phyloP scores from a whole-genome alignment of 2,797 vertebrate species.

The Toxotes lorentzi region DNA sequence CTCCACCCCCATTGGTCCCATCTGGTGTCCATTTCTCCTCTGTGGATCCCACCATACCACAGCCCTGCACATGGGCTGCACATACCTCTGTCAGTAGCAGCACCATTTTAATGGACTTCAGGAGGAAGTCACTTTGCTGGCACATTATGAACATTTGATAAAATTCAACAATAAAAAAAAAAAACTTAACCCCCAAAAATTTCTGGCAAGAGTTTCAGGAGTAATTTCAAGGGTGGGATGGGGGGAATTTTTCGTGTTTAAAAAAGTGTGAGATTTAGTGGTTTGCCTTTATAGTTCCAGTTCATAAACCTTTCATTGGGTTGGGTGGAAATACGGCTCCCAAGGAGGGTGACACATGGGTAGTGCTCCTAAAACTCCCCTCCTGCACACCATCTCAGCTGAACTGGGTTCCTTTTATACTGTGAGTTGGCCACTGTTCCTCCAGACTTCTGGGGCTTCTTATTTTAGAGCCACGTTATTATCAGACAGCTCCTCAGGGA shows the following conservation, averaged over 20 bases:
- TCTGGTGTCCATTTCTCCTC: constrained; percentile 88
- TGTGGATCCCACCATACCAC: constrained; percentile 81
- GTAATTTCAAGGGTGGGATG: constrained; percentile 34
- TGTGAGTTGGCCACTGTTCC: constrained; percentile 78
- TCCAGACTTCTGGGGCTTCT: constrained; percentile 82
- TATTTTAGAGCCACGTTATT: constrained; percentile 57
- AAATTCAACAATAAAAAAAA: constrained; percentile 87
- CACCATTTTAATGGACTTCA: constrained; percentile 89
- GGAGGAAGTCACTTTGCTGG: constrained; percentile 88
- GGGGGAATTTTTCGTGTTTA: constrained; percentile 82
- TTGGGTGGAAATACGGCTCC: constrained; percentile 94
- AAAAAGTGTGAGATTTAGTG: constrained; percentile 95
- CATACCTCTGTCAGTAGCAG: constrained; percentile 70
- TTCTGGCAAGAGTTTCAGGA: constrained; percentile 44
- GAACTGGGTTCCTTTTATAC: constrained; percentile 54
- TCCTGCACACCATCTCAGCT: constrained; percentile 49
- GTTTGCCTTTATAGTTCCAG: constrained; percentile 95
- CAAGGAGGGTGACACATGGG: constrained; percentile 89
- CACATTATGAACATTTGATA: constrained; percentile 89
- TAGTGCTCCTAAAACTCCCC: constrained; percentile 71
- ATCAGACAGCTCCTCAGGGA: constrained; percentile 75
- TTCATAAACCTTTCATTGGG: constrained; percentile 96
- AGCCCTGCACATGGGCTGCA: constrained; percentile 70
- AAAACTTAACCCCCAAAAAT: constrained; percentile 59
- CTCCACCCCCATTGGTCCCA: constrained; percentile 78